Evolutionary conservation across 1,140 invertebrate species (phyloP).

Genomic region (Atta texana): DNA sequence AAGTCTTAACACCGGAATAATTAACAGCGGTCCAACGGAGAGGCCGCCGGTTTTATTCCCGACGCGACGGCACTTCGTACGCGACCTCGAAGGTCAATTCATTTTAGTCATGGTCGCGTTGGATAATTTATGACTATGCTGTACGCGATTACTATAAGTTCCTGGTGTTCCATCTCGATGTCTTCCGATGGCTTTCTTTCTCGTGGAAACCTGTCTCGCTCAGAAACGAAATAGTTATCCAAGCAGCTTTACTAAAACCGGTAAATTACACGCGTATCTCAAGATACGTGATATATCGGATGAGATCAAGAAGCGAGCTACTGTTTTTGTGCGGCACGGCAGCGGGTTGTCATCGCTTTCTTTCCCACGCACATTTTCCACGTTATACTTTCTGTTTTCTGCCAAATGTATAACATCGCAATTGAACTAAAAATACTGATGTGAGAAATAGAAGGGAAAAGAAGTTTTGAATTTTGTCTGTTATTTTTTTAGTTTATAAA

Average conservation of each 20-base stretch:
- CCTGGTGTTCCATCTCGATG: conserved; percentile 39
- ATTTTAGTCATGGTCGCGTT: conserved; percentile 71
- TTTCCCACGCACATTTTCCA: neutral
- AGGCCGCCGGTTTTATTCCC: conserved; percentile 68
- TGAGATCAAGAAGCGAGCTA: conserved; percentile 15
- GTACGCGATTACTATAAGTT: conserved; percentile 57
- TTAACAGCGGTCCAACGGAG: conserved; percentile 63
- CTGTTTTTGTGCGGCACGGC: neutral
- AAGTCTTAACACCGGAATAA: conserved; percentile 70
- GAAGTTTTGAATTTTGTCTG: neutral
- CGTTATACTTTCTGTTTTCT: conserved; percentile 18
- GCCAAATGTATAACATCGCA: neutral
- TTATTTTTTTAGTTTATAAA: neutral
- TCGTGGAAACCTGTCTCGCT: conserved; percentile 50
- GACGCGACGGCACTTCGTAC: conserved; percentile 69
- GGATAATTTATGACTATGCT: conserved; percentile 75
- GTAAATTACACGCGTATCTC: conserved; percentile 53
- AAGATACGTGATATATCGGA: conserved; percentile 6
- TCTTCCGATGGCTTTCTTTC: conserved; percentile 44
- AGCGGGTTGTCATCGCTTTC: neutral
- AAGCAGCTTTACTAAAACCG: conserved; percentile 8
- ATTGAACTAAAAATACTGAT: neutral
- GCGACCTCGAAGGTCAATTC: conserved; percentile 77
- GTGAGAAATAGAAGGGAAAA: neutral
- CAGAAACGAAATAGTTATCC: conserved; percentile 62